Conservation (phyloP, 1,140 invertebrate species). For the Drosophila nigromelanica region DNA sequence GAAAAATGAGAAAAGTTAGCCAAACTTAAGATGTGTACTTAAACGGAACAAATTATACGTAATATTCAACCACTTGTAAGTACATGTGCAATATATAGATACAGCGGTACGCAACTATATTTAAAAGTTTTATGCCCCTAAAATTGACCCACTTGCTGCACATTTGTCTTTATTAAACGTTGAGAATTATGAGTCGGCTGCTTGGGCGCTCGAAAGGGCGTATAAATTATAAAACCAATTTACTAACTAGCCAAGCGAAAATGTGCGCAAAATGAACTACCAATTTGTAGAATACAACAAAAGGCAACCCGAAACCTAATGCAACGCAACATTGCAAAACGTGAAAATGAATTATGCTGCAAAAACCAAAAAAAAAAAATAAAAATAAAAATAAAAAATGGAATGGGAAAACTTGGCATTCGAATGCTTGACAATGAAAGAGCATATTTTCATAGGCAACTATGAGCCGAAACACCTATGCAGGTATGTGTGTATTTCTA, state of each 20-base stretch:
- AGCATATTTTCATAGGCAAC: slow-evolving; percentile 24
- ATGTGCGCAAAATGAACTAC: slow-evolving; percentile 73
- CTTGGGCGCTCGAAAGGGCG: slow-evolving; percentile 35
- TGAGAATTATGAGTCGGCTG: slow-evolving; percentile 56
- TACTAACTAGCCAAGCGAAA: slow-evolving; percentile 70
- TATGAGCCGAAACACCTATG: background rate
- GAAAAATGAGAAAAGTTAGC: no score
- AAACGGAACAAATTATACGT: no score
- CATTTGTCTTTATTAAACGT: slow-evolving; percentile 77
- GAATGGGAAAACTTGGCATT: slow-evolving; percentile 33
- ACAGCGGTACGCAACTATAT: background rate
- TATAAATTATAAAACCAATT: slow-evolving; percentile 82
- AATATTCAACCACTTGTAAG: no score
- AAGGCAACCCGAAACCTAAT: slow-evolving; percentile 11
- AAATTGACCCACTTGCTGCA: slow-evolving; percentile 62
- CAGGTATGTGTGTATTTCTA: background rate
- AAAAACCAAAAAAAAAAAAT: slow-evolving; percentile 6
- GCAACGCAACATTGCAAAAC: slow-evolving; percentile 66
- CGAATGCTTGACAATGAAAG: slow-evolving; percentile 54
- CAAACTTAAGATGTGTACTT: no score
- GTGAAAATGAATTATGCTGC: slow-evolving; percentile 69
- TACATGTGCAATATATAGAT: no score
- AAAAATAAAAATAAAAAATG: no score
- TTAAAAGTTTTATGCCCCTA: slow-evolving; percentile 11
- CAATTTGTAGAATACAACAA: slow-evolving; percentile 56